Conservation (phyloP, 2,113 vertebrate species). For the Daphoenositta chrysoptera region DNA sequence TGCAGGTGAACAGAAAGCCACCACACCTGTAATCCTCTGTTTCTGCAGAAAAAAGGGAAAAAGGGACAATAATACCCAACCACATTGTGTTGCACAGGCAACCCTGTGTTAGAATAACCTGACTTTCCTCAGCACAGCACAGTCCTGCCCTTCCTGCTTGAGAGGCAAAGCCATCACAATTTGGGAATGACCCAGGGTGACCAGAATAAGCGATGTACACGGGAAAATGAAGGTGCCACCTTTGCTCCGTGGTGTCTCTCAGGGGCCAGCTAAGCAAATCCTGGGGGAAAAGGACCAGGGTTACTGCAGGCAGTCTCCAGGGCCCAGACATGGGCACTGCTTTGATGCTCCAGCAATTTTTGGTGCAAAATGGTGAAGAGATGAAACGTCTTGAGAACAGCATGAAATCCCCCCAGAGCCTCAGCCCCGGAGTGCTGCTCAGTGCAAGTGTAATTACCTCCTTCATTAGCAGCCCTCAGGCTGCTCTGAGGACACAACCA, state of each 20-base stretch:
- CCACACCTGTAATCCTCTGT: not conserved
- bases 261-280: not conserved
- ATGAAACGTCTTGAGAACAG: not conserved
- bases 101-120: not conserved
- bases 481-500: not conserved
- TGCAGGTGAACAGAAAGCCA: not conserved
- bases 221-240: not conserved
- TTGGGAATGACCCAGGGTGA: not conserved
- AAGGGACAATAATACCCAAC: not conserved
- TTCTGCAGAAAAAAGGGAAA: not conserved
- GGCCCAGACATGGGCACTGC: not conserved
- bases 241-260: rapidly evolving
- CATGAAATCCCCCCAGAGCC: rapidly evolving
- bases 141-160: not conserved
- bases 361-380: not conserved
- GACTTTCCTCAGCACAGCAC: not conserved
- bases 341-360: not conserved
- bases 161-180: not conserved
- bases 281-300: not conserved
- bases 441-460: not conserved
- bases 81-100: not conserved
- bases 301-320: not conserved
- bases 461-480: not conserved
- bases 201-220: not conserved
- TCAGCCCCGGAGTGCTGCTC: not conserved